phyloP scores from a whole-genome alignment of 2,888 invertebrate genomes.

The Hemistola chrysoprasaria region DNA sequence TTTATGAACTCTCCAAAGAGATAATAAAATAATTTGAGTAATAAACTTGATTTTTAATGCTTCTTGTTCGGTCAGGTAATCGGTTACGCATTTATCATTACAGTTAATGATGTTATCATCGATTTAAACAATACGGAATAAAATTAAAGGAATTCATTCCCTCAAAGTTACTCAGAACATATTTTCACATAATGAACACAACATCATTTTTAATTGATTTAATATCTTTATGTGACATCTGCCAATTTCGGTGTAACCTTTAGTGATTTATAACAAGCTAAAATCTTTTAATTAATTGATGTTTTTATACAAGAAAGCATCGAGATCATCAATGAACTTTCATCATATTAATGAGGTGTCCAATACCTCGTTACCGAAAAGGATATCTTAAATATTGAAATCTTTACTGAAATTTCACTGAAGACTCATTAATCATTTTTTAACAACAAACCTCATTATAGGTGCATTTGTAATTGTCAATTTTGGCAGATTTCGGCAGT shows the following conservation, averaged over 20 bases:
- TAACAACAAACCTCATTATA: constrained; percentile 70
- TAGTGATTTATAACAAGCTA: constrained; percentile 14
- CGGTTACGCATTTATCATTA: constrained; percentile 31
- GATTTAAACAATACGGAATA: constrained; percentile 15
- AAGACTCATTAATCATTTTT: constrained; percentile 65
- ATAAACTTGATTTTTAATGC: constrained; percentile 38
- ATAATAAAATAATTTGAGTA: constrained; percentile 39
- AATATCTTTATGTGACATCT: constrained; percentile 26
- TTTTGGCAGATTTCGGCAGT: constrained; percentile 51
- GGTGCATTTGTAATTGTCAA: constrained; percentile 74
- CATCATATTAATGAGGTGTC: constrained; percentile 27
- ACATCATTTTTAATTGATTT: constrained; percentile 11
- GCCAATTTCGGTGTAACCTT: constrained; percentile 26
- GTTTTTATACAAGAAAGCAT: constrained; percentile 17
- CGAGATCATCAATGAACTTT: constrained; percentile 22
- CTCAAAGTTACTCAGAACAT: constrained; percentile 2
- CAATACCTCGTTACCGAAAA: constrained; percentile 28
- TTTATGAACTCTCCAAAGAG: constrained; percentile 38
- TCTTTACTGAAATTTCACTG: constrained; percentile 48
- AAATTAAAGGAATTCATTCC: not conserved
- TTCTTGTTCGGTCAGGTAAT: constrained; percentile 33
- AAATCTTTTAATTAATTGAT: constrained; percentile 17
- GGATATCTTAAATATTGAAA: constrained; percentile 25
- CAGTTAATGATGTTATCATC: constrained; percentile 26
- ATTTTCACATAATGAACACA: constrained; percentile 6